Evolutionary conservation across 1,140 invertebrate species (phyloP).

Genomic region (Chionoecetes opilio): DNA sequence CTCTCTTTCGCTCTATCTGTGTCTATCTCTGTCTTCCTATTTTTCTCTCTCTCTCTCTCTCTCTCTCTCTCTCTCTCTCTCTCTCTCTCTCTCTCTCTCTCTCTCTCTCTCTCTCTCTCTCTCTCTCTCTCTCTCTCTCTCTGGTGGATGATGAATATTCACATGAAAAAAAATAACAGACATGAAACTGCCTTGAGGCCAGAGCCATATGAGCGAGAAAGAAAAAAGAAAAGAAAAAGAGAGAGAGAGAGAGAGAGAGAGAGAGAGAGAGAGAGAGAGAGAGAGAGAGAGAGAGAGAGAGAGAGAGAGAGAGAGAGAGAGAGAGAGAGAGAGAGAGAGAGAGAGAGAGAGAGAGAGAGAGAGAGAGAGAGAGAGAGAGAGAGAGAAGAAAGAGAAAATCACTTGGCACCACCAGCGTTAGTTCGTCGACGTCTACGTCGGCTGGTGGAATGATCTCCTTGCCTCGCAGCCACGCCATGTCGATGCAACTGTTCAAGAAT

Average conservation of each 20-base stretch:
- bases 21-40: not conserved
- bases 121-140: slow-evolving; percentile 22
- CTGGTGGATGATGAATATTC: not conserved
- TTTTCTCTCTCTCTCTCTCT: slow-evolving; percentile 9
- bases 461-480: too few species aligned
- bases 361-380: too few species aligned
- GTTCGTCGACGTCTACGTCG: too few species aligned
- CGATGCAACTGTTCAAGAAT: too few species aligned
- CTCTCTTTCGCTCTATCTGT: not conserved
- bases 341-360: too few species aligned
- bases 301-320: slow-evolving; percentile 27
- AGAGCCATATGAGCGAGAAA: not conserved
- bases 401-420: too few species aligned
- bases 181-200: not conserved
- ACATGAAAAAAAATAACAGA: not conserved
- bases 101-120: slow-evolving; percentile 23
- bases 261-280: slow-evolving; percentile 27
- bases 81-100: slow-evolving; percentile 23
- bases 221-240: not conserved
- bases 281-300: slow-evolving; percentile 27
- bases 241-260: slow-evolving; percentile 27
- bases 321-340: not conserved
- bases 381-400: too few species aligned
- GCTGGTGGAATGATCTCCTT: too few species aligned
- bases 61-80: slow-evolving; percentile 25